Conservation (phyloP, 1,140 invertebrate genomes). For the Homarus americanus region DNA sequence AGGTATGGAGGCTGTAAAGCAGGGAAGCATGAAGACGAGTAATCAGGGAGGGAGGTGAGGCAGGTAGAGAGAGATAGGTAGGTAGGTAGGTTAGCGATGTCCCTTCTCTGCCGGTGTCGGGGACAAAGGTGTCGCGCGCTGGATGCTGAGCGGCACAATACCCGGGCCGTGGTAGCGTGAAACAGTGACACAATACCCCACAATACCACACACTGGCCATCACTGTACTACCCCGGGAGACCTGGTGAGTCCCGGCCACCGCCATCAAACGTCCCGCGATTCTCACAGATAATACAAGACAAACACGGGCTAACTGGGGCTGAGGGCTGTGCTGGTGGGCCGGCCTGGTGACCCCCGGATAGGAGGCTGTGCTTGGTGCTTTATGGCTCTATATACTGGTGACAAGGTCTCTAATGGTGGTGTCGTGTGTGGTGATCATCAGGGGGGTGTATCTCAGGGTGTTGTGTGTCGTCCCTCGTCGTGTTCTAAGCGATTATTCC, state of each 20-base stretch:
- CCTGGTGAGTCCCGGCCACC: background rate
- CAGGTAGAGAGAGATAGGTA: background rate
- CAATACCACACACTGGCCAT: background rate
- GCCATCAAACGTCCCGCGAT: background rate
- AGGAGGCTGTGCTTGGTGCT: too few species aligned
- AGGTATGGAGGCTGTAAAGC: background rate
- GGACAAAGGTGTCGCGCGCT: background rate
- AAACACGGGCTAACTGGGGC: background rate
- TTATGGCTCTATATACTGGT: too few species aligned
- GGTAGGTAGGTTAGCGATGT: background rate
- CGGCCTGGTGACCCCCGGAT: too few species aligned
- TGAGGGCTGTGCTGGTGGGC: too few species aligned
- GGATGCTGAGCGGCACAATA: background rate
- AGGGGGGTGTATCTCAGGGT: too few species aligned
- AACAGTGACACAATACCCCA: constrained; percentile 4
- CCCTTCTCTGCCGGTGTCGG: background rate
- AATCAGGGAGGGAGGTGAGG: background rate
- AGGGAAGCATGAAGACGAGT: too few species aligned
- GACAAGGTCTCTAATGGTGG: too few species aligned
- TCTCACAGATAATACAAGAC: background rate
- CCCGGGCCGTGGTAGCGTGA: background rate
- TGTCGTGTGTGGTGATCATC: too few species aligned
- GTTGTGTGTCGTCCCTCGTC: too few species aligned
- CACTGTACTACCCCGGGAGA: background rate
- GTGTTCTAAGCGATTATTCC: too few species aligned